Base-by-base conservation (phyloP, 2,888 invertebrate genomes). In the Plagodis dolabraria region DNA sequence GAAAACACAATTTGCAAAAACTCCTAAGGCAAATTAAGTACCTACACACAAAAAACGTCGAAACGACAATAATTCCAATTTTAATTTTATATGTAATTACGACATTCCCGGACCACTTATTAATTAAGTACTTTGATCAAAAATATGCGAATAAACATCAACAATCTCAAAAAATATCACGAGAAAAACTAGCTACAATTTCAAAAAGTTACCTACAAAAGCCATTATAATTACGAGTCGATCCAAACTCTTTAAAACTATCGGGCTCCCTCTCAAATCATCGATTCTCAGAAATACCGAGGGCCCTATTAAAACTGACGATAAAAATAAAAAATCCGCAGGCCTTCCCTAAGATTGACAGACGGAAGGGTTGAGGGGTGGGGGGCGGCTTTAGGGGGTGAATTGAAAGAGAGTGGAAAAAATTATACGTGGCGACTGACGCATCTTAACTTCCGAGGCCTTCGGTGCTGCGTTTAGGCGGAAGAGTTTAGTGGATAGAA, bases 341-440 rank as follows among this genome's bases (percentile, higher is more conserved):
- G 83, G 80, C 82, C 75, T 78, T 82, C 85, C 86, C 86, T 90
- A 92, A 92, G 92, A 92, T 92, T 92, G 92, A 90, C 92, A 91
- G 92, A 91, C 90, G 87, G 84, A 85, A 85, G 90, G 91, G 89
- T 87, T 84, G 88, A 83, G 78, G 79, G 71, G 80, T 85, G 71
- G 72, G 74, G 79, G 81, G 43, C 56, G 76, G 77, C 66, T 75
- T 78, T 75, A 79, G 81, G 80, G 85, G 86, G 84, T 74, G 85
- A 85, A 87, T 87, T 89, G 87, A 86, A 89, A 89, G 86, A 87
- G 88, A 87, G 86, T 86, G 85, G 89, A 86, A 91, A 52, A 89
- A 92, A 92, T 92, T 91, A 91, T 91, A 92, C 90, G 91, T 87
- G 85, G 86, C 87, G 85, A 87, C 83, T 87, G 85, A 91, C 87